phyloP scores from a whole-genome alignment of 2,888 invertebrate species.

The Adelognathus sp. region DNA sequence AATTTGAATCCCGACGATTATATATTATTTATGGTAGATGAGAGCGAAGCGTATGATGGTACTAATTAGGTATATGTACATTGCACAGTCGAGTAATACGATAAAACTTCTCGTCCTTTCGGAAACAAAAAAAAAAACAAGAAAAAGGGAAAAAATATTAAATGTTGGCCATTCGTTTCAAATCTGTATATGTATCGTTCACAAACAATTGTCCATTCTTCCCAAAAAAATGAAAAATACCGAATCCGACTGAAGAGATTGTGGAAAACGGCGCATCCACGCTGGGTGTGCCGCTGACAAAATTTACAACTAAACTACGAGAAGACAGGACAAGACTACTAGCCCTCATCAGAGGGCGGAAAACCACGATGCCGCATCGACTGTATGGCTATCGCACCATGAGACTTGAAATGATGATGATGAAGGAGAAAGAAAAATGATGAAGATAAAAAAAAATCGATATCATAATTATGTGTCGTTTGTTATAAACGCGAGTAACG shows the following conservation, averaged over 20 bases:
- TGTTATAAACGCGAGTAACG: slow-evolving; percentile 79
- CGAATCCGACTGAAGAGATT: slow-evolving; percentile 55
- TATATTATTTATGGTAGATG: slow-evolving; percentile 47
- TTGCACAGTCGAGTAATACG: slow-evolving; percentile 50
- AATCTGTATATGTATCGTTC: slow-evolving; percentile 68
- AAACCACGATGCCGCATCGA: slow-evolving; percentile 70
- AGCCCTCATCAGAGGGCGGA: slow-evolving; percentile 75
- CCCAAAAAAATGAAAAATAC: too few species aligned
- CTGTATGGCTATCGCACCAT: slow-evolving; percentile 76
- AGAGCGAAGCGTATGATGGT: slow-evolving; percentile 48
- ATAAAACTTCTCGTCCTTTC: slow-evolving; percentile 51
- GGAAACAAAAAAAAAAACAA: slow-evolving; percentile 19
- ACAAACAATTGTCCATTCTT: too few species aligned
- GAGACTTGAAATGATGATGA: slow-evolving; percentile 75
- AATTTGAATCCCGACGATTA: too few species aligned
- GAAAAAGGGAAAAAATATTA: slow-evolving; percentile 17
- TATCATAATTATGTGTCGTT: slow-evolving; percentile 81
- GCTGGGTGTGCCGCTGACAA: slow-evolving; percentile 65
- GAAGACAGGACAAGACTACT: slow-evolving; percentile 78
- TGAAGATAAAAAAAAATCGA: slow-evolving; percentile 72
- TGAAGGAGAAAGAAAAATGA: slow-evolving; percentile 56
- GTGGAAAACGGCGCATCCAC: slow-evolving; percentile 66
- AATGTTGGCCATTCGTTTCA: slow-evolving; percentile 74
- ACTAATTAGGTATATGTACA: slow-evolving; percentile 58
- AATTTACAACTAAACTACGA: slow-evolving; percentile 28